phyloP scores from a whole-genome alignment of 2,113 vertebrate species.

The Symphodus melops region DNA sequence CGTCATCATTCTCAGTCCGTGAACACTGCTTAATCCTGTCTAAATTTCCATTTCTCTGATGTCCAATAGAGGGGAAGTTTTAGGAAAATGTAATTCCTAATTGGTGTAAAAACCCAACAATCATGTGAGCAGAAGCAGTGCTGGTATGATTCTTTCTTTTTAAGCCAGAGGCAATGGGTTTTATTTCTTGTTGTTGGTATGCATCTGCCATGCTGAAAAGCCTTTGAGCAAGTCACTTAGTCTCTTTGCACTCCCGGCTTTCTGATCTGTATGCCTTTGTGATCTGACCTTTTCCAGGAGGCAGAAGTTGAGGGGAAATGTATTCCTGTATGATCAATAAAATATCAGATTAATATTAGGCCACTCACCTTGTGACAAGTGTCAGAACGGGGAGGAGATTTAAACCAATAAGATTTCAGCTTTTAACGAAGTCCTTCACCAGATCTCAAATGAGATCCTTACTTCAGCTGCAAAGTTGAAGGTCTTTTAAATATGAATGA shows the following conservation, averaged over 20 bases:
- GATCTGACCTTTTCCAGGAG: slow-evolving; percentile 43
- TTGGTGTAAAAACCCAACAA: neutral
- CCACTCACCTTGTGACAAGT: slow-evolving; percentile 1
- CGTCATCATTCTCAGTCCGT: neutral
- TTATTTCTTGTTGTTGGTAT: neutral
- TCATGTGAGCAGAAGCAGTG: neutral
- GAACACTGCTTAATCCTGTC: neutral
- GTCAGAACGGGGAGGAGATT: slow-evolving; percentile 17
- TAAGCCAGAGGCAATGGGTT: neutral
- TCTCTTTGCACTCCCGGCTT: slow-evolving; percentile 1
- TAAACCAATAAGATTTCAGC: neutral
- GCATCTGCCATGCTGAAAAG: slow-evolving; percentile 16
- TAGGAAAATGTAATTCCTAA: neutral
- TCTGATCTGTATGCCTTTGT: slow-evolving; percentile 25
- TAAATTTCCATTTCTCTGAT: neutral
- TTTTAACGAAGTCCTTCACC: slow-evolving; percentile 11
- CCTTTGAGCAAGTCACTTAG: slow-evolving; percentile 21
- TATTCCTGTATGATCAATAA: slow-evolving; percentile 47
- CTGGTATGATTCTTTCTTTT: neutral
- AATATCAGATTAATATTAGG: slow-evolving; percentile 47
- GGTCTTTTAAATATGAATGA: slow-evolving; percentile 1
- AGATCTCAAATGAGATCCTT: slow-evolving; percentile 5
- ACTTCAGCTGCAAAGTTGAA: neutral
- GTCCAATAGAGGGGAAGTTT: neutral
- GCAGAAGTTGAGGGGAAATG: slow-evolving; percentile 2